Conservation (phyloP, 2,797 vertebrate species). For the Sternarchorhynchus goeldii region DNA sequence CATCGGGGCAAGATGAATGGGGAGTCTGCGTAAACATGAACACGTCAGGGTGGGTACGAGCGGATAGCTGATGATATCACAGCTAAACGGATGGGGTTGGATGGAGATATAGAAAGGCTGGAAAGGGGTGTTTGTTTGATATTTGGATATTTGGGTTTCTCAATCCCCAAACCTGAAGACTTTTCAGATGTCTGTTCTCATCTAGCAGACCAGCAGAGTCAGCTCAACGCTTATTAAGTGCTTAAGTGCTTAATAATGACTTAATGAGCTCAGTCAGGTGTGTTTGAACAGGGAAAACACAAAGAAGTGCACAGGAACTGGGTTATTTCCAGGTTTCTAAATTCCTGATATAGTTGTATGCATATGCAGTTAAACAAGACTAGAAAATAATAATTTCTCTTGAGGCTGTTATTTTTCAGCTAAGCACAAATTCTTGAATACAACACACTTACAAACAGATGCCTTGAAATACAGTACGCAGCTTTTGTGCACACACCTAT, state of each 20-base stretch:
- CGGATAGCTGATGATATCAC: conserved; percentile 18
- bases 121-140: not conserved
- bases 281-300: not conserved
- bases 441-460: not conserved
- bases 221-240: too few relatives aligned
- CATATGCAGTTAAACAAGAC: too few relatives aligned
- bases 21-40: conserved; percentile 30
- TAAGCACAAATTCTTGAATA: not conserved
- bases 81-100: not conserved
- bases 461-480: not conserved
- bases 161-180: too few relatives aligned
- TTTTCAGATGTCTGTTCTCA: too few relatives aligned
- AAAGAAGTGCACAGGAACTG: too few relatives aligned
- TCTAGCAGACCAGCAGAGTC: too few relatives aligned
- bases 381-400: not conserved
- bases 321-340: too few relatives aligned
- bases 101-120: not conserved
- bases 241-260: not conserved
- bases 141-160: not conserved
- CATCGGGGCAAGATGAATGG: conserved; percentile 27
- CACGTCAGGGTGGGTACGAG: not conserved
- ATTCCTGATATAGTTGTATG: too few relatives aligned
- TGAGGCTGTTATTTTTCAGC: not conserved
- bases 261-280: not conserved
- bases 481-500: not conserved